These are phyloP conservation scores for Polypedilum pembai DNA, from an alignment of 1,140 invertebrate genomes.

Conservation along the genomic window DNA sequence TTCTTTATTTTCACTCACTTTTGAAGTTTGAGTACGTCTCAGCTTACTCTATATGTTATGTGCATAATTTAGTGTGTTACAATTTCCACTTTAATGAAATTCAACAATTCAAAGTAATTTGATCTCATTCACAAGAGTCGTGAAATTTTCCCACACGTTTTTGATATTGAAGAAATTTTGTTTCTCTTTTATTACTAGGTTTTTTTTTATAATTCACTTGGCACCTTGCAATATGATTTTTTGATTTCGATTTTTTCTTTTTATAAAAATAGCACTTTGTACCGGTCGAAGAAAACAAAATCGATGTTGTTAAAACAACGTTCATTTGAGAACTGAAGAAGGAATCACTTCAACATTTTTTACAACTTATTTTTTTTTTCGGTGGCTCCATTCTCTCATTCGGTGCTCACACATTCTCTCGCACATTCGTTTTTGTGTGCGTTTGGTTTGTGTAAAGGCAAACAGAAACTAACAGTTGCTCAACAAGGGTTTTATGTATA, in stretches of 20 bases:
- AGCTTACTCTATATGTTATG: neutral
- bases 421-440: neutral
- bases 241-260: neutral
- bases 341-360: constrained; percentile 6
- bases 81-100: constrained; percentile 23
- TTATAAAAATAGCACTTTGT: neutral
- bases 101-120: neutral
- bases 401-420: neutral
- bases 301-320: constrained; percentile 3
- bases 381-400: constrained; percentile 2
- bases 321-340: constrained; percentile 22
- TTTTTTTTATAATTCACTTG: neutral
- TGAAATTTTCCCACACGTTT: constrained; percentile 21
- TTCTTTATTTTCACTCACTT: neutral
- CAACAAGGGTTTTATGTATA: neutral
- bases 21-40: neutral
- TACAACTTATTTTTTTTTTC: constrained; percentile 17
- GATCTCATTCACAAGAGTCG: constrained; percentile 18
- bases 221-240: neutral
- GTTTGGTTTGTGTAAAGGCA: neutral
- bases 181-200: neutral
- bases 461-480: constrained; percentile 17
- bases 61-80: neutral
- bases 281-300: neutral
- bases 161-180: neutral